These are phyloP conservation scores for Eupithecia subumbrata DNA, from an alignment of 2,888 invertebrate genomes.

Conservation along the genomic window DNA sequence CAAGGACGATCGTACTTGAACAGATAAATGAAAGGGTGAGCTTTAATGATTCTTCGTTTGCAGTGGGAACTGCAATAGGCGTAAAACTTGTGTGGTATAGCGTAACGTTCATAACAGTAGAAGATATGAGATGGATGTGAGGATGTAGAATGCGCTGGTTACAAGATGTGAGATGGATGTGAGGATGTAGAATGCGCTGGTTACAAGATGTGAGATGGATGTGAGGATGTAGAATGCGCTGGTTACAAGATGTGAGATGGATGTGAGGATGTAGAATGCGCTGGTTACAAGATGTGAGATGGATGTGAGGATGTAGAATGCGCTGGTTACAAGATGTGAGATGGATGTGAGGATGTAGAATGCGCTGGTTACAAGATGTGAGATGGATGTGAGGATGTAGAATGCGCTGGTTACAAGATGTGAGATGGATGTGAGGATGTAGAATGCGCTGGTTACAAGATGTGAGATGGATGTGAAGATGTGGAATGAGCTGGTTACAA, in stretches of 20 bases:
- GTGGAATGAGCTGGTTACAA: too few relatives aligned
- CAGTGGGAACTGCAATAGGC: background rate
- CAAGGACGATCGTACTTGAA: conserved; percentile 52
- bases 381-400: background rate
- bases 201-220: background rate
- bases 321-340: too few relatives aligned
- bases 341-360: background rate
- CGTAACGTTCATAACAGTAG: background rate
- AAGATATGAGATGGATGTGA: background rate
- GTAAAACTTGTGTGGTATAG: background rate
- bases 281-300: background rate
- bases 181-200: background rate
- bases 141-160: background rate
- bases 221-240: background rate
- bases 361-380: too few relatives aligned
- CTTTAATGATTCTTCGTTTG: background rate
- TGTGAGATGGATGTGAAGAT: background rate
- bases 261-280: background rate
- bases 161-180: background rate
- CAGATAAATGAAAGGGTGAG: background rate
- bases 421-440: background rate
- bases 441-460: too few relatives aligned
- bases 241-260: background rate
- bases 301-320: background rate
- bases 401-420: too few relatives aligned